Percentiles rank a stretch among this genome's conserved stretches.
Evolutionary conservation across 2,113 vertebrate genomes (phyloP).

Genomic region (Siniperca knerii): DNA sequence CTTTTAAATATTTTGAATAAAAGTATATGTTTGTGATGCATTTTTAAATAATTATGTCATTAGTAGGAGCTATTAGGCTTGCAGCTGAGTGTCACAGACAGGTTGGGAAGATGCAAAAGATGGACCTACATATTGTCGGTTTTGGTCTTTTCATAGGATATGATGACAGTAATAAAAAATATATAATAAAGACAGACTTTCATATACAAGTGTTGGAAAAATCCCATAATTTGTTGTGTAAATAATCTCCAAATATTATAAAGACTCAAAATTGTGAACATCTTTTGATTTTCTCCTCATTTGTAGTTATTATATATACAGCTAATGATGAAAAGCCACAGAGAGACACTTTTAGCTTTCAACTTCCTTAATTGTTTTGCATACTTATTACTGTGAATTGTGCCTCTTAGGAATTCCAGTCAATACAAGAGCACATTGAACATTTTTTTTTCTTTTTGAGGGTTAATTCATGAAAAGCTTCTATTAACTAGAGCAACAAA

Average conservation of each 20-base stretch:
- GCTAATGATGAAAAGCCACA: neutral
- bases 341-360: neutral
- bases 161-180: neutral
- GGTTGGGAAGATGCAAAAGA: neutral
- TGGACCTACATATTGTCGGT: neutral
- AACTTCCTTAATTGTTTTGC: constrained; percentile 6
- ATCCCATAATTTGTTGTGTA: neutral
- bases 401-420: constrained; percentile 13
- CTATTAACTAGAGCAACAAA: neutral
- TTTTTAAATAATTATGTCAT: neutral
- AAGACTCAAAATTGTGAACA: neutral
- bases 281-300: neutral
- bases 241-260: neutral
- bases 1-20: neutral
- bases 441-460: neutral
- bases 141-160: neutral
- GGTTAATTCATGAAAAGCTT: constrained; percentile 30
- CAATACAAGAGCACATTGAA: neutral
- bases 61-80: neutral
- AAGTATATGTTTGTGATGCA: neutral
- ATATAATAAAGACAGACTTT: neutral
- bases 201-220: neutral
- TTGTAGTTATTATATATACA: neutral
- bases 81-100: neutral
- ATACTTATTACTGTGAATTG: neutral